phyloP scores from a whole-genome alignment of 2,113 vertebrate species.

The Passer montanus region DNA sequence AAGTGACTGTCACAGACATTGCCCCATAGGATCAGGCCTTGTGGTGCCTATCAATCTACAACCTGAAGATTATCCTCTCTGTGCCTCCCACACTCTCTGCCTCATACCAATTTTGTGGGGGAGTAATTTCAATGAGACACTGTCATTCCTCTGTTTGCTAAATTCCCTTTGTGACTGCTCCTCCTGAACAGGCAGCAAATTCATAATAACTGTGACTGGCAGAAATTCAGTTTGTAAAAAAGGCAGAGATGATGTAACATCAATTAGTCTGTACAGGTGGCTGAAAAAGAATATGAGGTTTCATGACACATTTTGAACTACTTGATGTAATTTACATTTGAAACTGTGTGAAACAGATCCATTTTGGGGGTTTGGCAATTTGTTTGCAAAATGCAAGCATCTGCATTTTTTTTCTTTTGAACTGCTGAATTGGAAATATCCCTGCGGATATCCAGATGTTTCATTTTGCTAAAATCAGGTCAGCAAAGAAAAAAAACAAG shows the following conservation, averaged over 20 bases:
- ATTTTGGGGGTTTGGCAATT: neutral
- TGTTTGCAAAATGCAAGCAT: neutral
- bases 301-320: neutral
- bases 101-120: constrained; percentile 15
- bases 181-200: neutral
- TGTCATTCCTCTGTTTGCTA: neutral
- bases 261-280: neutral
- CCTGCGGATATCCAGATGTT: neutral
- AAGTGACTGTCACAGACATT: neutral
- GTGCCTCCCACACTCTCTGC: neutral
- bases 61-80: neutral
- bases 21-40: neutral
- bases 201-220: neutral
- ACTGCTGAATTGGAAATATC: neutral
- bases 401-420: neutral
- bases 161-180: neutral
- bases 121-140: neutral
- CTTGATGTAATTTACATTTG: neutral
- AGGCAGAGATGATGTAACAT: neutral
- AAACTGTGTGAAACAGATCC: neutral
- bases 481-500: neutral
- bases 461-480: neutral
- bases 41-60: constrained; percentile 23
- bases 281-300: constrained; percentile 1
- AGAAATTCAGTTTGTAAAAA: neutral